Base-by-base conservation (phyloP, 30 jellyfish, hydroid and myxozoan genomes). In the Hydractinia echinata region DNA sequence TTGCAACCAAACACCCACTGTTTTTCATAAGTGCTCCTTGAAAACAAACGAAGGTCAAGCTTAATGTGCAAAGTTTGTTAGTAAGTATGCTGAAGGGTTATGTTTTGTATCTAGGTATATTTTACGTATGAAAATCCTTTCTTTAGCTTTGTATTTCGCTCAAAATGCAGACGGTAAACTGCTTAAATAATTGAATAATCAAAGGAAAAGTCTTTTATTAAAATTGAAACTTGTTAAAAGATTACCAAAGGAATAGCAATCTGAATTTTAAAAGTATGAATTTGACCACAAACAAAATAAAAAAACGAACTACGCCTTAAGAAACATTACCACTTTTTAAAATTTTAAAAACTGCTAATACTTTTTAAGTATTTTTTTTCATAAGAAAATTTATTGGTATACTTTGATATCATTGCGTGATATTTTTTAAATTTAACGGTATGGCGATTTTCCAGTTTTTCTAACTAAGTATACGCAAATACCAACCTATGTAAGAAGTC, bases 1-100 rank as follows among this genome's bases (percentile, higher is more conserved):
- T 95, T 10, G 97, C 97, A 7, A 95, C 96, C 49, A 95, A n/a
- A 49, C 76, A 72, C 14, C 99, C 99, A 55, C 95, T 81, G 78
- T 95, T 95, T 81, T 95, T 95, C 99, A 95, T 95, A 73, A 95
- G 83, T 4, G 99, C 67, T 6, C 99, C 99, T 95, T 55, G 39
- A 84, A 67, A 16, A 64, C 7, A 58, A 13, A 58, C 4, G 5
- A 64, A 64, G 74, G 16, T 7, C 74, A 13, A 7, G 39, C 69
- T 58, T 58, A 58, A 58, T 13, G 18, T 11, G 69, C 69, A 58
- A 16, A 16, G 1, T 11, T 11, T 11, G 15, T 58, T 58, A 16
- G 18, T 3, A 1, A 58, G 19, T 11, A 58, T 11, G 69, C 69
- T 58, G 15, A 11, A 58, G 69, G 15, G 69, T 16, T 11, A 11